Evolutionary conservation across 2,888 invertebrate genomes (phyloP), one percentile per base, ranked within the genome.

Genomic region (Pseudoips prasinana): DNA sequence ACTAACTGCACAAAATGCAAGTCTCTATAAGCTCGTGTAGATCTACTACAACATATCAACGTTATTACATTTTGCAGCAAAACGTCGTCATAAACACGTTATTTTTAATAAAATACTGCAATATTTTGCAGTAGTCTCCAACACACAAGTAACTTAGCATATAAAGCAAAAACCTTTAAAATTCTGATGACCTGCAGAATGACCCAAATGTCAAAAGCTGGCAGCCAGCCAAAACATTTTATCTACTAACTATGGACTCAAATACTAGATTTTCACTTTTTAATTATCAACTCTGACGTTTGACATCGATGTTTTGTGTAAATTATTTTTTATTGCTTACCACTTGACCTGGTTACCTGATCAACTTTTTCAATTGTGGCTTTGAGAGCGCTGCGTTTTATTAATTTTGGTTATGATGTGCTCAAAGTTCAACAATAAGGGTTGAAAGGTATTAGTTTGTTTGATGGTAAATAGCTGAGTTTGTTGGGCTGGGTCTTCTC

Each of bases 241-340:
- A 82, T 81, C 77, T 70, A 64, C 73, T 72, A 67, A 64, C 73
- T 72, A 67, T 67, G 62, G 58, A 65, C 61, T 63, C 67, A 69
- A 72, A 78, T 73, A 71, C 68, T 68, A 64, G 64, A 58, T 82
- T 83, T 77, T 79, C 70, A 67, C 65, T 79, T 84, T 84, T 85
- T 84, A 85, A 85, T 85, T 83, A 83, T 74, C 70, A 62, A 61
- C 66, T 58, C 75, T 76, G 73, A 73, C 72, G 61, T 68, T 66
- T 68, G 60, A 68, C 54, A 62, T 54, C 52, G 39, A 42, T 57
- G 53, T 58, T 52, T 52, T 47, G 53, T 58, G 59, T 43, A 56
- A 47, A 56, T 54, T 54, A 54, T 46, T 47, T 53, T 51, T 44
- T 22, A 27, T 40, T 43, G 42, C 32, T 39, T 43, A 34, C 26